These are phyloP conservation scores for Melanotaenia duboulayi DNA, from an alignment of 2,113 vertebrate genomes.

Conservation along the genomic window DNA sequence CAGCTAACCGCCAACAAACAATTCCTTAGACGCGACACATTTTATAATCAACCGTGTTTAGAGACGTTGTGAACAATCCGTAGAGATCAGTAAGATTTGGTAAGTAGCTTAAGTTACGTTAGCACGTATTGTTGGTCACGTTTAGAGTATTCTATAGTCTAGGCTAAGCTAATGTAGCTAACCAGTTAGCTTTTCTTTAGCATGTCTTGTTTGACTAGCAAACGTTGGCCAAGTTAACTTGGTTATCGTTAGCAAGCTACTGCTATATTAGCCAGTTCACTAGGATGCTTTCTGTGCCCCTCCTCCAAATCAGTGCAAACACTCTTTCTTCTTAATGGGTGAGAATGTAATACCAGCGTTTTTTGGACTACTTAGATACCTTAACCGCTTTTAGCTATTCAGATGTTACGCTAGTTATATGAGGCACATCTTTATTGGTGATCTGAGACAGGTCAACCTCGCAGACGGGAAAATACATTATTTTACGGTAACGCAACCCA, in stretches of 20 bases:
- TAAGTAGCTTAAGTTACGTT: conserved; percentile 47
- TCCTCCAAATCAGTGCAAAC: conserved; percentile 16
- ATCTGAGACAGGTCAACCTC: neutral
- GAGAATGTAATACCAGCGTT: neutral
- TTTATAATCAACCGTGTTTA: conserved; percentile 38
- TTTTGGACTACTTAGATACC: conserved; percentile 14
- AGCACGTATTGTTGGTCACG: neutral
- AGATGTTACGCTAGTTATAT: neutral
- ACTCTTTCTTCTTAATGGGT: neutral
- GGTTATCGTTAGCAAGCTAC: conserved; percentile 35
- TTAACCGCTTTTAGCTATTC: conserved; percentile 18
- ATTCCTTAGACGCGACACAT: conserved; percentile 34
- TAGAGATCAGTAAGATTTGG: conserved; percentile 38
- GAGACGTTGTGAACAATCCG: conserved; percentile 6
- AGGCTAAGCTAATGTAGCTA: conserved; percentile 71
- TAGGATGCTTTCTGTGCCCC: conserved; percentile 1
- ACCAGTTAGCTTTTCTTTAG: conserved; percentile 70
- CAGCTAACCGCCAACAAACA: conserved; percentile 63
- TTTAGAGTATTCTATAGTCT: conserved; percentile 38
- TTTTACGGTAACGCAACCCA: neutral
- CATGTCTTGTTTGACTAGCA: conserved; percentile 44
- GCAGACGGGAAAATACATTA: neutral
- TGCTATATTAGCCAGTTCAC: conserved; percentile 24
- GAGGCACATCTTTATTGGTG: neutral
- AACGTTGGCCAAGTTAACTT: conserved; percentile 47